Percentiles rank a stretch among this genome's conserved stretches.
phyloP scores from a whole-genome alignment of 2,797 vertebrate species.

The Cossypha niveicapilla region DNA sequence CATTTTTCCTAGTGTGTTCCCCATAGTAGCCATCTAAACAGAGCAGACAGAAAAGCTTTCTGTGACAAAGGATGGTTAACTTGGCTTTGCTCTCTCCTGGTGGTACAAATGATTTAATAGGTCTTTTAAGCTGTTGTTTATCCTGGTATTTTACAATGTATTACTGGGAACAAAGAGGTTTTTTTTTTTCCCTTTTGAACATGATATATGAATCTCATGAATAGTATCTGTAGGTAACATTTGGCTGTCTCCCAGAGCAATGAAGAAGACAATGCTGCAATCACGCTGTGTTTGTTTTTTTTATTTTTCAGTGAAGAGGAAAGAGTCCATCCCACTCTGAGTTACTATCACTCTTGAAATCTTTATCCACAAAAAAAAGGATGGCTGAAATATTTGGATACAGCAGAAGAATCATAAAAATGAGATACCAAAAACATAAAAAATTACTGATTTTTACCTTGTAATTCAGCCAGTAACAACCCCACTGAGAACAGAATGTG shows the following conservation, averaged over 20 bases:
- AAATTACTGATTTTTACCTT: neutral
- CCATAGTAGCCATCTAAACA: neutral
- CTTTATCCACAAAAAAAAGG: neutral
- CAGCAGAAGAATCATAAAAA: neutral
- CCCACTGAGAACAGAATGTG: neutral
- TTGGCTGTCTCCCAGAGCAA: neutral
- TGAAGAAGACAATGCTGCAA: neutral
- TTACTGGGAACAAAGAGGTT: neutral
- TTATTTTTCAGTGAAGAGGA: neutral
- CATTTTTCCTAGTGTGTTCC: neutral
- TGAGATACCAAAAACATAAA: neutral
- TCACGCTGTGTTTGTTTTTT: neutral
- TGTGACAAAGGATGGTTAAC: constrained; percentile 33
- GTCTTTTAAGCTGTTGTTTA: constrained; percentile 27
- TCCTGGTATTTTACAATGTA: neutral
- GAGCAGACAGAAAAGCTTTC: neutral
- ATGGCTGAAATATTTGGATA: neutral
- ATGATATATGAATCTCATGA: constrained; percentile 10
- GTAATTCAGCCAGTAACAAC: neutral
- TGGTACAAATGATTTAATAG: constrained; percentile 30
- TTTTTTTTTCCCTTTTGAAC: neutral
- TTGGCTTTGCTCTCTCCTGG: neutral
- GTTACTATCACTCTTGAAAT: neutral
- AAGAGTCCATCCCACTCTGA: neutral
- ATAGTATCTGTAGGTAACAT: neutral